Conservation (phyloP, 2,113 vertebrate genomes). For the Rousettus leschenaultii region DNA sequence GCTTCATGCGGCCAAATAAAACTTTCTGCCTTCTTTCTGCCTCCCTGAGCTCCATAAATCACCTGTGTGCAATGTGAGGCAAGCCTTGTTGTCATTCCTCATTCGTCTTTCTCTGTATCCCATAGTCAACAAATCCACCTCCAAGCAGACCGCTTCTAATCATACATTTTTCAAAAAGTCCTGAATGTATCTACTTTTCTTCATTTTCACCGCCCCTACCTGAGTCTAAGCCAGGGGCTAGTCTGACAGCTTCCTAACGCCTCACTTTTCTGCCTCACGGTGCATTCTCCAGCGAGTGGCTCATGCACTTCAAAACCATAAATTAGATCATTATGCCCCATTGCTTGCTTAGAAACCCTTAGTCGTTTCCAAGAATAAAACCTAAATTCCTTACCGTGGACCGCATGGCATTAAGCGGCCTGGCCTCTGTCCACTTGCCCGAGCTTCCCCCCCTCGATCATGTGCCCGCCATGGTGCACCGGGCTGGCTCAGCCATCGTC, state of each 20-base stretch:
- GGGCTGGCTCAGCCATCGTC: not conserved
- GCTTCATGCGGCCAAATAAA: not conserved
- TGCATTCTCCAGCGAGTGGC: not conserved
- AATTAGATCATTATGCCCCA: not conserved
- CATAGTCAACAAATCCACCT: not conserved
- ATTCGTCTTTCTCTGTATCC: not conserved
- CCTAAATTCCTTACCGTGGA: not conserved
- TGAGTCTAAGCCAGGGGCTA: too few relatives aligned
- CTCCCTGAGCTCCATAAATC: too few relatives aligned
- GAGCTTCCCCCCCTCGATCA: not conserved
- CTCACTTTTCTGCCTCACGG: fast-evolving
- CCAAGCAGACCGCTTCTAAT: not conserved
- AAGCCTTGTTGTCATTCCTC: not conserved
- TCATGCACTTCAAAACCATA: not conserved
- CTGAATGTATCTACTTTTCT: not conserved
- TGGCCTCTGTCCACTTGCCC: not conserved
- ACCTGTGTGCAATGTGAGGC: not conserved
- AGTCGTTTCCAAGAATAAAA: not conserved
- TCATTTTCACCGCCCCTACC: not conserved
- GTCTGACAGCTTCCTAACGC: not conserved
- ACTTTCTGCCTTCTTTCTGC: not conserved
- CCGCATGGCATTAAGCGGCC: not conserved
- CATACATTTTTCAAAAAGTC: not conserved
- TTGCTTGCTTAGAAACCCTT: not conserved
- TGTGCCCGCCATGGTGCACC: fast-evolving